Evolutionary conservation across 2,113 vertebrate genomes (phyloP), one percentile per base, ranked within the genome.

Genomic region (Sinosuthora webbiana): DNA sequence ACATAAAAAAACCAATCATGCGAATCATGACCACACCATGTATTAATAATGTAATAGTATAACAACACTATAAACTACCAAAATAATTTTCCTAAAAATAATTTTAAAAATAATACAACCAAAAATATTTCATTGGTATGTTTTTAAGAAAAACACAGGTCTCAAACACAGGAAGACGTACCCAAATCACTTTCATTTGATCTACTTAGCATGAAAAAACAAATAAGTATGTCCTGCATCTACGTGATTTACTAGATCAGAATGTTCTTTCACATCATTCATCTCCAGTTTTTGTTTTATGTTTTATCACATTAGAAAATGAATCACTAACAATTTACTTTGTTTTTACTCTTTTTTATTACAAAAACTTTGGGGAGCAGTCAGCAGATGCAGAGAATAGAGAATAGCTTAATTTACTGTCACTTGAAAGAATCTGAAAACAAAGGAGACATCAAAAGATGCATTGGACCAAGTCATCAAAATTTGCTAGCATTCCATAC

Each of bases 371-470:
- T 23, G 31, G 27, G 42, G 53, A 76, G 56, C 47, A 93, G 69
- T 78, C 47, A 91, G 69, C 69, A 95, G 50, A 94, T 39, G 42
- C 8, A 83, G 39, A 59, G 56, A 91, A 89, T 27, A 84, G 56
- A 67, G 68, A 89, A 75, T 22, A 78, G 65, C 41, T 77, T 91
- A 84, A 89, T 87, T 91, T 89, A 91, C 77, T 64, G 81, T 91
- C 92, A 87, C 78, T 87, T 89, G 56, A 91, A 96, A 93, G 74
- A 71, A 82, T 89, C 6, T 28, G 11, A 79, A 87, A 93, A 87
- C 55, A 96, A 93, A 94, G 52, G 30, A 63, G 69, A 84, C 41
- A 84, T 84, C 87, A 89, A 89, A 93, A 93, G 69, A 94, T 47
- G 21, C 8, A 78, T 10, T 20, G 15, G 60, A 68, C 44, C 39